Evolutionary conservation across 2,888 invertebrate species (phyloP), one percentile per base, ranked within the genome.

Genomic region (Amphimallon solstitiale): DNA sequence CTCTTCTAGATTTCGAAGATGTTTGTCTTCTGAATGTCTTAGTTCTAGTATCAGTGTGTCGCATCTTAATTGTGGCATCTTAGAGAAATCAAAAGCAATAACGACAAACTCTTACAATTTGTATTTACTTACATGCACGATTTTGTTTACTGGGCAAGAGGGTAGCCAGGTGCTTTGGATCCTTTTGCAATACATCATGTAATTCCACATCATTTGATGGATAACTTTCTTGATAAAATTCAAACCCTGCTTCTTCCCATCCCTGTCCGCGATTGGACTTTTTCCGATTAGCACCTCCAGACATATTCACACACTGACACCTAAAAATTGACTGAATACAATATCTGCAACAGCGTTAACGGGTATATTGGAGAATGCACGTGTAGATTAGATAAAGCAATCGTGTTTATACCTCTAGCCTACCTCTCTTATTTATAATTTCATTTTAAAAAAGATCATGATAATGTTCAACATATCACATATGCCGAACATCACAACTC

Each of bases 201-300:
- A 92, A 90, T 70, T 89, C 88, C 61, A 89, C 85, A 7, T 86
- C 86, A 75, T 86, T 86, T 7, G 79, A 78, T 4, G 93, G 92
- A 82, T 93, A 94, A 73, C 91, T 86, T 81, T 93, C 93, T 80
- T 93, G 93, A 82, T 93, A 93, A 83, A 93, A 93, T 83, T 93
- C 93, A 1, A 88, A 89, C 0, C 92, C 92, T 2, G 93, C 93
- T 77, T 93, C 92, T 83, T 93, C 93, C 93, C 93, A 93, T 10
- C 92, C 89, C 75, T 88, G 87, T 2, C 86, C 85, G 70, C 84
- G 84, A 66, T 85, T 85, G 40, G 82, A 80, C 68, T 80, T 82
- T 68, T 85, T 85, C 63, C 85, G 84, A 72, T 87, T 88, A 71
- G 85, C 85, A 46, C 88, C 87, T 1, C 87, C 87, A 40, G 88